Evolutionary conservation across 2,888 invertebrate genomes (phyloP).

Genomic region (Apantesis nais): DNA sequence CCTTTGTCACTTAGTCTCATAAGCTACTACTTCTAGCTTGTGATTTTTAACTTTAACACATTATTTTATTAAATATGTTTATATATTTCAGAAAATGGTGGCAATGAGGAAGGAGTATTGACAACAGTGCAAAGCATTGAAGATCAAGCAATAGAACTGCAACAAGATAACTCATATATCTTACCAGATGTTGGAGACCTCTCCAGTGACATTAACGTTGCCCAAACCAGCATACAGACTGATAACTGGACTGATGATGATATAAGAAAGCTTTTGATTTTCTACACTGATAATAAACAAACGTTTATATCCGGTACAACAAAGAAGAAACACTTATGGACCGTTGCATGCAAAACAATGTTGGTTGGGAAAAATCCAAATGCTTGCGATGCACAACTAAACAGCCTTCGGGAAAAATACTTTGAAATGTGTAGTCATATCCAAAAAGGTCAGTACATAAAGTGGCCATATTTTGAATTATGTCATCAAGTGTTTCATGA

Average conservation of each 20-base stretch:
- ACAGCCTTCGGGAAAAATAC: slow-evolving; percentile 64
- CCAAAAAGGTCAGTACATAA: slow-evolving; percentile 54
- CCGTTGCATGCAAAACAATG: slow-evolving; percentile 77
- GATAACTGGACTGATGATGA: slow-evolving; percentile 70
- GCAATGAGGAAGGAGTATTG: slow-evolving; percentile 59
- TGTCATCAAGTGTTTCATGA: slow-evolving; percentile 75
- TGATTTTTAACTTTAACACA: too few species aligned
- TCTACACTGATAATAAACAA: slow-evolving; percentile 77
- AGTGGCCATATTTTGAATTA: slow-evolving; percentile 67
- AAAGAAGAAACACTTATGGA: slow-evolving; percentile 71
- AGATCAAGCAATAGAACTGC: slow-evolving; percentile 51
- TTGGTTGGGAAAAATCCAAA: slow-evolving; percentile 62
- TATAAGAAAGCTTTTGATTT: slow-evolving; percentile 66
- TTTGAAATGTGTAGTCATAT: slow-evolving; percentile 54
- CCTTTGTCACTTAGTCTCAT: too few species aligned
- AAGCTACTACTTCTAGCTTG: too few species aligned
- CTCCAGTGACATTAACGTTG: slow-evolving; percentile 22
- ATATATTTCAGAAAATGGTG: slow-evolving; percentile 62
- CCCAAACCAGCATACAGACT: slow-evolving; percentile 12
- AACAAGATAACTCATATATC: slow-evolving; percentile 51
- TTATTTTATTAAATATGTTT: neutral
- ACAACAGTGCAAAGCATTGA: slow-evolving; percentile 61
- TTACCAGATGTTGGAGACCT: slow-evolving; percentile 47
- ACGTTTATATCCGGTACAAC: slow-evolving; percentile 64
- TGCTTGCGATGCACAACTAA: slow-evolving; percentile 66